Percentiles rank a stretch among this genome's conserved stretches.
phyloP scores from a whole-genome alignment of 2,888 invertebrate genomes.

The Clistopyga incitator region DNA sequence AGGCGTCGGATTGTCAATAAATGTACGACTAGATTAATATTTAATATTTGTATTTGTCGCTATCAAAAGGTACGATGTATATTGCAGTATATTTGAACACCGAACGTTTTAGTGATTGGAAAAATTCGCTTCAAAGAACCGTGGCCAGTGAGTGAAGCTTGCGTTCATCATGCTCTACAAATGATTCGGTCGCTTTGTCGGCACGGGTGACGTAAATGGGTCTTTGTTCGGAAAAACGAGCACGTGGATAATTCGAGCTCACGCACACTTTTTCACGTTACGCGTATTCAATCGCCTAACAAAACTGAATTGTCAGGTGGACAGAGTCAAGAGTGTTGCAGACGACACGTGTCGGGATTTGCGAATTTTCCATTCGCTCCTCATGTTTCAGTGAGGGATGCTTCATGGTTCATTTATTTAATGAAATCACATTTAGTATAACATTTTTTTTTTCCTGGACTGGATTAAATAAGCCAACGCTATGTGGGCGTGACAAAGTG shows the following conservation, averaged over 20 bases:
- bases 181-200: background rate
- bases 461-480: slow-evolving; percentile 1
- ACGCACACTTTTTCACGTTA: background rate
- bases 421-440: slow-evolving; percentile 21
- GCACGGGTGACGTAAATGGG: slow-evolving; percentile 47
- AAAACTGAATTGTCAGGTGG: slow-evolving; percentile 52
- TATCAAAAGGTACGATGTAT: background rate
- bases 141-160: slow-evolving; percentile 15
- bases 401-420: slow-evolving; percentile 22
- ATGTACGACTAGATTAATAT: background rate
- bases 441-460: slow-evolving; percentile 20
- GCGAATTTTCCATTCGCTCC: slow-evolving; percentile 39
- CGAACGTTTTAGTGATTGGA: background rate
- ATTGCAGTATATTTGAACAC: slow-evolving; percentile 4
- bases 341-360: slow-evolving; percentile 32
- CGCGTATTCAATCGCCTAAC: slow-evolving; percentile 36
- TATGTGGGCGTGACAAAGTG: slow-evolving; percentile 4
- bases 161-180: background rate
- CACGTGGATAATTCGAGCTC: slow-evolving; percentile 51
- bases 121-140: background rate
- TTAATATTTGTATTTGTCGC: background rate
- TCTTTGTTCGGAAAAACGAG: slow-evolving; percentile 51
- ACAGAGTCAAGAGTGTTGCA: slow-evolving; percentile 54
- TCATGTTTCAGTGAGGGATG: slow-evolving; percentile 14
- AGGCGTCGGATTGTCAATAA: background rate